Evolutionary conservation across 1,140 invertebrate species (phyloP), one percentile per base, ranked within the genome.

Genomic region (Chironomus striatipennis): DNA sequence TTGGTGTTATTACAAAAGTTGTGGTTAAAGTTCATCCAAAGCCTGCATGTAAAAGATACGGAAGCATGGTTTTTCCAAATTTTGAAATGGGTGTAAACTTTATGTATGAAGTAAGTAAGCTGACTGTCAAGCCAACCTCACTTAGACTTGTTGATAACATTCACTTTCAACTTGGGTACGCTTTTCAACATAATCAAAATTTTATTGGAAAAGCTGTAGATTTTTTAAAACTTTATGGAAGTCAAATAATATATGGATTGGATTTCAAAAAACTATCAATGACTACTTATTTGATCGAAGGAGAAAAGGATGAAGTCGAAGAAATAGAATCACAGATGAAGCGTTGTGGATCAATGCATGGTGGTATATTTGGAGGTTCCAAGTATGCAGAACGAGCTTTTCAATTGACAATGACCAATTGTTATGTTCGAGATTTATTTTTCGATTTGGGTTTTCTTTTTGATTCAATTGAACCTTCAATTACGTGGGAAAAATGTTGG

Each of bases 1-100:
- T 91, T 43, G 90, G 90, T 12, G 86, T 92, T 9, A 85, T 92
- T 9, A 90, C 90, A 2, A 88, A 91, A 81, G 90, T 90, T 0
- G 88, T 87, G 2, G 76, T 92, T 5, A 92, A 92, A 82, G 87
- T 92, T 21, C 84, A 90, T 74, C 90, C 89, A 2, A 70, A 90
- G 17, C 90, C 90, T 6, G 77, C 81, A 73, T 84, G 83, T 77
- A 84, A 84, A 75, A 88, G 86, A 77, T 92, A 89, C 80, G 90
- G 90, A 18, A 91, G 89, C 1, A 84, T 92, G 74, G 87, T 90
- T 3, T 92, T 92, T 79, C 89, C 89, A 7, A 79, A 86, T 76
- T 91, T 92, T 84, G 64, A 67, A 67, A 67, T 83, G 17, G 65
- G 65, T 0, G 10, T 70, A 9, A 70, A 70, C 4, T 70, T 6